These are phyloP conservation scores for Sternotherus odoratus DNA, from an alignment of 2,797 vertebrate species.

Conservation along the genomic window DNA sequence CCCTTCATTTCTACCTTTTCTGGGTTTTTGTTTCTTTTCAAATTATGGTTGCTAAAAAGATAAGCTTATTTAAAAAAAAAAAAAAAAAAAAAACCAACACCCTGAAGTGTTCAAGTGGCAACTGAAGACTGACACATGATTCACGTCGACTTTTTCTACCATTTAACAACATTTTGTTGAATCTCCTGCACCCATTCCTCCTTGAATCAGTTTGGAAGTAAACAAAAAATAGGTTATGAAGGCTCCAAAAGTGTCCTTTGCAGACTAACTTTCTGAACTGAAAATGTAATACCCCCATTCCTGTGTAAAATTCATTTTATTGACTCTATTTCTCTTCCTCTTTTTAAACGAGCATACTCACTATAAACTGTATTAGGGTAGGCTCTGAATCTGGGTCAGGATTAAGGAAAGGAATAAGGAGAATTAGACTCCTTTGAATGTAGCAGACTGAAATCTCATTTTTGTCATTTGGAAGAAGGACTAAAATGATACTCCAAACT, in stretches of 20 bases:
- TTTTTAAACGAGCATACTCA: background rate
- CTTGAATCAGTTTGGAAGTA: background rate
- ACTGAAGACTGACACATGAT: background rate
- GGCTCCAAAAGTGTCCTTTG: background rate
- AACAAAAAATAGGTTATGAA: background rate
- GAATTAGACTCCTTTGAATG: background rate
- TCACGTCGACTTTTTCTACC: background rate
- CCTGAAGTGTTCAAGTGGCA: background rate
- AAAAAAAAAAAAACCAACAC: background rate
- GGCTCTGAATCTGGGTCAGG: background rate
- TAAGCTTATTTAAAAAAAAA: background rate
- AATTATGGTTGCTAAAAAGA: background rate
- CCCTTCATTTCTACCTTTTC: background rate
- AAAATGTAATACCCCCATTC: background rate
- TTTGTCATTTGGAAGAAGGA: background rate
- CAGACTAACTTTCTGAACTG: background rate
- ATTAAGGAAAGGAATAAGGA: background rate
- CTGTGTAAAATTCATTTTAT: background rate
- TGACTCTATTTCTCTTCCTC: background rate
- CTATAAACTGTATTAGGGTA: slow-evolving; percentile 33
- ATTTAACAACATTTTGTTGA: background rate
- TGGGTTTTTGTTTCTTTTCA: background rate
- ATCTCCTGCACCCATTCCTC: background rate
- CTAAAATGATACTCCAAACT: slow-evolving; percentile 25
- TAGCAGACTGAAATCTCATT: background rate